phyloP scores from a whole-genome alignment of 2,797 vertebrate species.

The Lithobates pipiens region DNA sequence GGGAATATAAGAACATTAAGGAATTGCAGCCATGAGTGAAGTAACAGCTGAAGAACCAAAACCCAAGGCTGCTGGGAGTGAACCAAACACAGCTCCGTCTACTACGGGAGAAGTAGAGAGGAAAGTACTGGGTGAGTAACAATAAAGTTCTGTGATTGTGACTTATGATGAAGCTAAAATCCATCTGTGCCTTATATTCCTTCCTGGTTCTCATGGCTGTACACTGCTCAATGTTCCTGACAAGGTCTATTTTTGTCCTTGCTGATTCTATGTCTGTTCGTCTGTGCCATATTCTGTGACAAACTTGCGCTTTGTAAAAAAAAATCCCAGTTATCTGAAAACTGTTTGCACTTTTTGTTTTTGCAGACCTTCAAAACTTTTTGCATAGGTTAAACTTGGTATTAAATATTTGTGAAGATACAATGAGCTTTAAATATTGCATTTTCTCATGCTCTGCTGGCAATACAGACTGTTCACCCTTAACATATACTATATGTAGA shows the following conservation, averaged over 20 bases:
- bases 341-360: too few species aligned
- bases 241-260: slow-evolving; percentile 38
- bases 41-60: slow-evolving; percentile 60
- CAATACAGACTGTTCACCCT: too few species aligned
- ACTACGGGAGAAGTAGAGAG: slow-evolving; percentile 32
- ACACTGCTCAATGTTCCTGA: neutral
- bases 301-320: neutral
- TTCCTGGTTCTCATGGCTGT: neutral
- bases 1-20: slow-evolving; percentile 23
- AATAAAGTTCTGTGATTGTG: neutral
- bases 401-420: too few species aligned
- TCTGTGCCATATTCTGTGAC: neutral
- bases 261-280: slow-evolving; percentile 30
- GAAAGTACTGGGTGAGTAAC: slow-evolving; percentile 50
- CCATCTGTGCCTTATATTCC: neutral
- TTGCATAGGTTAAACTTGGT: too few species aligned
- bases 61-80: slow-evolving; percentile 42
- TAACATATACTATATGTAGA: too few species aligned
- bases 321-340: too few species aligned
- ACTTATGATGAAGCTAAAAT: neutral
- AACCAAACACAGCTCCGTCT: slow-evolving; percentile 22
- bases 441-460: too few species aligned
- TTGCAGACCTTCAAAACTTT: too few species aligned
- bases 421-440: too few species aligned
- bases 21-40: slow-evolving; percentile 55